These are phyloP conservation scores for Lithophane socia DNA, from an alignment of 2,888 invertebrate species.

Conservation along the genomic window DNA sequence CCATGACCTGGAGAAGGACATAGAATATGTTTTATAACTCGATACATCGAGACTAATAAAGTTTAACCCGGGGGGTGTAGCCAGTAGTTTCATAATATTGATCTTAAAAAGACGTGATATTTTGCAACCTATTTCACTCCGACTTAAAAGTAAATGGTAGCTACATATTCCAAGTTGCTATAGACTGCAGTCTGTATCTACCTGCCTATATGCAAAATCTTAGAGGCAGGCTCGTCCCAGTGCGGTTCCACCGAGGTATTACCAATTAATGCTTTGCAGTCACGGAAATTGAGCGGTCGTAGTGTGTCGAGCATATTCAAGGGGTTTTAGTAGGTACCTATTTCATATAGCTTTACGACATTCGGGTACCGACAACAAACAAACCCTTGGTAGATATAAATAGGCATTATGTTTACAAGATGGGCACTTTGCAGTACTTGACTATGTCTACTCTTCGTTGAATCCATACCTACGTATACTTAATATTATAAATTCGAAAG, in stretches of 20 bases:
- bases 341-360: not conserved
- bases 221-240: not conserved
- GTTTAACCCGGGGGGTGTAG: too few relatives aligned
- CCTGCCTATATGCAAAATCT: conserved; percentile 5
- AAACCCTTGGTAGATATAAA: not conserved
- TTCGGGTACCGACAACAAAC: not conserved
- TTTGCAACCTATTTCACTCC: too few relatives aligned
- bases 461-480: not conserved
- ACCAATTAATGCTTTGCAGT: conserved; percentile 18
- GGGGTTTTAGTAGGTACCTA: not conserved
- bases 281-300: conserved; percentile 40
- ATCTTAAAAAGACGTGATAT: not conserved
- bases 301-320: not conserved
- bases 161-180: not conserved
- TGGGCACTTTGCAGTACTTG: not conserved
- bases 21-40: too few relatives aligned
- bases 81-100: too few relatives aligned
- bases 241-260: conserved; percentile 21
- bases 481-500: too few relatives aligned
- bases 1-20: too few relatives aligned
- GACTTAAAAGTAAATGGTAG: not conserved
- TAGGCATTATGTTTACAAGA: not conserved
- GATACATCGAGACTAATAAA: too few relatives aligned
- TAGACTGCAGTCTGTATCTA: not conserved
- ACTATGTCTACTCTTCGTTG: not conserved